Evolutionary conservation across 2,888 invertebrate genomes (phyloP).

Genomic region (Andrena praecox): DNA sequence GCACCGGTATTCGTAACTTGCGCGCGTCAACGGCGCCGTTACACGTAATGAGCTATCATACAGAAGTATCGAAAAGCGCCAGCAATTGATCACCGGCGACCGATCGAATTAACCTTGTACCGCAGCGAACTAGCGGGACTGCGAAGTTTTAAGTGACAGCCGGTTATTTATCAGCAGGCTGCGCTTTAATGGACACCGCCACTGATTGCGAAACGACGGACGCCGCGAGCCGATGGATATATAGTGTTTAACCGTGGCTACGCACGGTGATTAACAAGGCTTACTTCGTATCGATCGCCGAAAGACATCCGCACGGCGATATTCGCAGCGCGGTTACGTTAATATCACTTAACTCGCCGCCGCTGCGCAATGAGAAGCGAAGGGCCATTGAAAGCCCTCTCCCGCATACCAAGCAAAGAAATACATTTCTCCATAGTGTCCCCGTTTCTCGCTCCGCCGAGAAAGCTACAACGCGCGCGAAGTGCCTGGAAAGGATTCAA

Average conservation of each 20-base stretch:
- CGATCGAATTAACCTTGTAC: constrained; percentile 54
- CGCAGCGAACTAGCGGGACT: constrained; percentile 44
- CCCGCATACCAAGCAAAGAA: too few relatives aligned
- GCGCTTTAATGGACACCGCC: constrained; percentile 48
- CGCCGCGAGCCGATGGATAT: constrained; percentile 26
- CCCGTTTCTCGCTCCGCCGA: too few relatives aligned
- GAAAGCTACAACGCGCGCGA: too few relatives aligned
- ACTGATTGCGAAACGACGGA: constrained; percentile 39
- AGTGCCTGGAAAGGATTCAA: neutral
- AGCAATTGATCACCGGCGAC: constrained; percentile 41
- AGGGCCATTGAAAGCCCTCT: too few relatives aligned
- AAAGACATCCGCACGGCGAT: neutral
- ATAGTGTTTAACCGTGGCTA: constrained; percentile 31
- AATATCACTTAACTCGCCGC: too few relatives aligned
- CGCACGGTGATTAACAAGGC: constrained; percentile 28
- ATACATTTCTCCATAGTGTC: too few relatives aligned
- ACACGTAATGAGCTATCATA: constrained; percentile 42
- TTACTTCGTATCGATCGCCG: neutral
- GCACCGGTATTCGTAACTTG: constrained; percentile 43
- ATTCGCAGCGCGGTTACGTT: too few relatives aligned
- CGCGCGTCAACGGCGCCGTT: constrained; percentile 18
- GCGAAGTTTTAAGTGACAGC: constrained; percentile 44
- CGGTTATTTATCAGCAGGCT: constrained; percentile 40
- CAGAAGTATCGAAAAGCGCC: constrained; percentile 42
- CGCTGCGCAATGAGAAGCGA: too few relatives aligned